Conservation (phyloP, 2,113 vertebrate species). For the Chitala chitala region DNA sequence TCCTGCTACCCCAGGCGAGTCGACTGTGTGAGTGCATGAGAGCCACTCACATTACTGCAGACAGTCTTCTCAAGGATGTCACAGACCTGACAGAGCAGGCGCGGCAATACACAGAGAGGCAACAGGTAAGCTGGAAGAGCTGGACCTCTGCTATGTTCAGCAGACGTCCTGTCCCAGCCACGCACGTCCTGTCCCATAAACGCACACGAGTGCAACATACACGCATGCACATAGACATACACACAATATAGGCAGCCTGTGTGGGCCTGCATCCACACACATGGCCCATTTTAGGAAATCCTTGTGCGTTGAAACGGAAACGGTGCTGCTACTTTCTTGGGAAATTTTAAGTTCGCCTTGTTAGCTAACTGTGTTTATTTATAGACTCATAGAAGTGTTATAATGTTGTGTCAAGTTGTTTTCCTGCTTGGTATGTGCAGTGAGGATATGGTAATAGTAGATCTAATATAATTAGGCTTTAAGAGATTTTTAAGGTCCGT, state of each 20-base stretch:
- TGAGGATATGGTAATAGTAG: background rate
- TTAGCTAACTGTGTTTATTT: no score
- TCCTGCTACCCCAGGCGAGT: conserved; percentile 45
- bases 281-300: background rate
- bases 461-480: no score
- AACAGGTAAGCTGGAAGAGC: conserved; percentile 34
- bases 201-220: background rate
- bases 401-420: background rate
- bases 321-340: background rate
- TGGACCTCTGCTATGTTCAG: background rate
- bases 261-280: background rate
- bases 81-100: conserved; percentile 36
- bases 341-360: no score
- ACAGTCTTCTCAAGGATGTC: conserved; percentile 41
- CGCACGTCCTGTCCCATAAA: background rate
- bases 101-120: conserved; percentile 16
- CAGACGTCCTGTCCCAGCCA: background rate
- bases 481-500: no score
- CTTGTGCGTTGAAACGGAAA: background rate
- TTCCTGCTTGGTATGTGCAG: background rate
- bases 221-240: background rate
- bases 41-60: conserved; percentile 48
- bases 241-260: background rate
- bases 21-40: conserved; percentile 49
- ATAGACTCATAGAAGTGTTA: no score